These are phyloP conservation scores for Eidolon helvum DNA, from an alignment of 2,113 vertebrate genomes.

Conservation along the genomic window DNA sequence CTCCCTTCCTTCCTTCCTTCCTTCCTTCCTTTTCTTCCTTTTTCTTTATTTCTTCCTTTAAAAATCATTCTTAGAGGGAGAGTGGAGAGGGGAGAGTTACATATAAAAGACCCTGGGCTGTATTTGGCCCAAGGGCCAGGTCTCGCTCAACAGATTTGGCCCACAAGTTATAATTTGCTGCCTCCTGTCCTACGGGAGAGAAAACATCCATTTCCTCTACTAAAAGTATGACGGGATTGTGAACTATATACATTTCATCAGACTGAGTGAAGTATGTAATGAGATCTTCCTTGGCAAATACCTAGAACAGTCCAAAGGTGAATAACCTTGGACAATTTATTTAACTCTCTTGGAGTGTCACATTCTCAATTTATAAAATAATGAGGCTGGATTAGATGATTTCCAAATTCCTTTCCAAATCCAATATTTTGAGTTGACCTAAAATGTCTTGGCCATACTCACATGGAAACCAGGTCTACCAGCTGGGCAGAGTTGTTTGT, in stretches of 20 bases:
- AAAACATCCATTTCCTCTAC: neutral
- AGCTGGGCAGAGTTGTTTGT: neutral
- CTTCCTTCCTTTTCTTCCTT: too few species aligned
- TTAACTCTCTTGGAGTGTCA: neutral
- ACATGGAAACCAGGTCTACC: neutral
- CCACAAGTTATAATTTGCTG: neutral
- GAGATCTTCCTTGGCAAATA: neutral
- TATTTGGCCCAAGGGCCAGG: neutral
- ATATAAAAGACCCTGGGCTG: neutral
- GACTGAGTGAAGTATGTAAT: neutral
- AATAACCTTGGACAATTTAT: neutral
- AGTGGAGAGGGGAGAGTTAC: too few species aligned
- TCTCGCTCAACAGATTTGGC: neutral
- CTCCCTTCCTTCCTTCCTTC: too few species aligned
- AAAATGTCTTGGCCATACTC: neutral
- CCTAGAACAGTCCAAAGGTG: neutral
- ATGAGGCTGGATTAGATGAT: neutral
- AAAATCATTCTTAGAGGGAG: neutral
- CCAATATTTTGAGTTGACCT: neutral
- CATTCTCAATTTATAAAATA: neutral
- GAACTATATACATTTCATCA: neutral
- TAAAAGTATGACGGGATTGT: neutral
- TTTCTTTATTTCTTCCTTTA: neutral
- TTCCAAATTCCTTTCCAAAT: constrained; percentile 17
- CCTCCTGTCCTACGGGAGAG: neutral